Evolutionary conservation across 2,113 vertebrate genomes (phyloP).

Genomic region (Phyllostomus hastatus): DNA sequence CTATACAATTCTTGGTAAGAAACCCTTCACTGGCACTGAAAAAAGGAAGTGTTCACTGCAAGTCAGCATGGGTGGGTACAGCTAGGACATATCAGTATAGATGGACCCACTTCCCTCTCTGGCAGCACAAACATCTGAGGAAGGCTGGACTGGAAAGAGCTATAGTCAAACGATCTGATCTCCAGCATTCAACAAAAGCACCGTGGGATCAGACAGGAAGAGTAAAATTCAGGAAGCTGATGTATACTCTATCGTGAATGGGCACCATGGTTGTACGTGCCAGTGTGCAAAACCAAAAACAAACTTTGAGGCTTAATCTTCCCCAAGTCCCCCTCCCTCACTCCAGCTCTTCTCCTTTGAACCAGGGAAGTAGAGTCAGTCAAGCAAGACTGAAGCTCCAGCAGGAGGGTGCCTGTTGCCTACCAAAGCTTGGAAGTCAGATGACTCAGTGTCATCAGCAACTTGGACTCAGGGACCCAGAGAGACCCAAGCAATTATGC

Average conservation of each 20-base stretch:
- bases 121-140: neutral
- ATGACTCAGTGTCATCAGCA: neutral
- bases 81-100: neutral
- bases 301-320: neutral
- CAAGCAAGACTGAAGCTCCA: neutral
- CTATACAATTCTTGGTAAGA: neutral
- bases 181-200: neutral
- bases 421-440: neutral
- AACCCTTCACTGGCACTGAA: neutral
- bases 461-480: neutral
- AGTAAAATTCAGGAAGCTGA: neutral
- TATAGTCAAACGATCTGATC: neutral
- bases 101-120: neutral
- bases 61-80: neutral
- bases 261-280: neutral
- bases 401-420: neutral
- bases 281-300: neutral
- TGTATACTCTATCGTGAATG: neutral
- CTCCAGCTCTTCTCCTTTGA: neutral
- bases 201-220: neutral
- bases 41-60: conserved; percentile 10
- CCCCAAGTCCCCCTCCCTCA: no score
- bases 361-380: neutral
- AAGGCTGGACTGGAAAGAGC: neutral
- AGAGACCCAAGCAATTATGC: neutral